These are phyloP conservation scores for Lophius americanus DNA, from an alignment of 2,797 vertebrate genomes.

Conservation along the genomic window DNA sequence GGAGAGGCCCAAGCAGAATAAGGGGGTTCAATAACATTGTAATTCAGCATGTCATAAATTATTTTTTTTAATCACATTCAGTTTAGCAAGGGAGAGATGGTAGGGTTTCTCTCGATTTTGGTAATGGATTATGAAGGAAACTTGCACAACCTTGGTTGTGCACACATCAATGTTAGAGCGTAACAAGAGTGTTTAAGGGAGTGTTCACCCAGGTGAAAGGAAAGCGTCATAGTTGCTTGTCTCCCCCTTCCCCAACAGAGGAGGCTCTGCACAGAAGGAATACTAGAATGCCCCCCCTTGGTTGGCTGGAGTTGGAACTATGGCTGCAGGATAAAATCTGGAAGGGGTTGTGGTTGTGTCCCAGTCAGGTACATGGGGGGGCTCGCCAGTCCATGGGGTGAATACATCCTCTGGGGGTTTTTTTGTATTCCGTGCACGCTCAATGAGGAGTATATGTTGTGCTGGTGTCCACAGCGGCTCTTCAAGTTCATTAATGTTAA, in stretches of 20 bases:
- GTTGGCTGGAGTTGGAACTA: too few species aligned
- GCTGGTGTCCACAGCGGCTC: too few species aligned
- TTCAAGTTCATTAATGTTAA: too few species aligned
- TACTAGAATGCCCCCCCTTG: too few species aligned
- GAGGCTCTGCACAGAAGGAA: not conserved
- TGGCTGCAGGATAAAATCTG: too few species aligned
- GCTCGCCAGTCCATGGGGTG: not conserved
- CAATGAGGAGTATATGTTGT: not conserved
- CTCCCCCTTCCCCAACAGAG: not conserved
- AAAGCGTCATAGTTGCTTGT: not conserved
- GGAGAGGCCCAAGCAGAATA: not conserved
- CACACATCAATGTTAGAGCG: not conserved
- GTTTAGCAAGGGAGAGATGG: not conserved
- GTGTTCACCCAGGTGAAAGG: not conserved
- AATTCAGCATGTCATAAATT: not conserved
- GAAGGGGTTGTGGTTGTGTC: not conserved
- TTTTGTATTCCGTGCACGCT: not conserved
- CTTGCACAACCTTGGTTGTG: not conserved
- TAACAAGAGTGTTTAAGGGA: not conserved
- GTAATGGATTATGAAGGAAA: not conserved
- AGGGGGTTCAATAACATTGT: not conserved
- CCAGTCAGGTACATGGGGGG: not conserved
- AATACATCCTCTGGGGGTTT: not conserved
- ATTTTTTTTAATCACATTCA: not conserved
- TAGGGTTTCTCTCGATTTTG: not conserved